phyloP scores from a whole-genome alignment of 2,888 invertebrate species.

The Cephus sareptanus region DNA sequence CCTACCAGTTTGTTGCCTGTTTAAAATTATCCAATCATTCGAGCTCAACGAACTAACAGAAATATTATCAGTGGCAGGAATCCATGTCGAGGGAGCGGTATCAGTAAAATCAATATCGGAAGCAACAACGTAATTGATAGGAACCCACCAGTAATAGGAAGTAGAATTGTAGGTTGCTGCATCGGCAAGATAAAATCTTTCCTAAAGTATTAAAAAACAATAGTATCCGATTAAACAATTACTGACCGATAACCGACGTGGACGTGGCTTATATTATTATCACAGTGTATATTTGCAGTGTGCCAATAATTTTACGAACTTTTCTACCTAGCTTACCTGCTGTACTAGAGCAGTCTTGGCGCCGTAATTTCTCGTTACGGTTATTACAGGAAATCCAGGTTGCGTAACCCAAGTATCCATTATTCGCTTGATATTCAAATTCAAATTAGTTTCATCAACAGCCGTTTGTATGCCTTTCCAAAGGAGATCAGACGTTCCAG shows the following conservation, averaged over 20 bases:
- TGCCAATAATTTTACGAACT: background rate
- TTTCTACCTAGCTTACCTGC: background rate
- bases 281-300: background rate
- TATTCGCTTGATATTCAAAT: constrained; percentile 69
- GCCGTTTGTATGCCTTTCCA: constrained; percentile 39
- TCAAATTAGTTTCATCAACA: constrained; percentile 61
- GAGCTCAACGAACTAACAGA: background rate
- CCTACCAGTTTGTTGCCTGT: background rate
- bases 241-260: background rate
- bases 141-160: constrained; percentile 16
- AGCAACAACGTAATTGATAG: constrained; percentile 15
- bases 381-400: constrained; percentile 87
- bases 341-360: background rate
- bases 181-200: constrained; percentile 15
- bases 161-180: constrained; percentile 1
- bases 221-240: background rate
- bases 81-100: background rate
- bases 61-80: background rate
- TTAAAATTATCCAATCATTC: background rate
- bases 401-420: constrained; percentile 93
- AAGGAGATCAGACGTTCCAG: constrained; percentile 42
- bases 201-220: background rate
- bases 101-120: constrained; percentile 11
- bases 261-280: background rate
- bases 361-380: constrained; percentile 59